Evolutionary conservation across 2,888 invertebrate genomes (phyloP).

Genomic region (Cybosia mesomella): DNA sequence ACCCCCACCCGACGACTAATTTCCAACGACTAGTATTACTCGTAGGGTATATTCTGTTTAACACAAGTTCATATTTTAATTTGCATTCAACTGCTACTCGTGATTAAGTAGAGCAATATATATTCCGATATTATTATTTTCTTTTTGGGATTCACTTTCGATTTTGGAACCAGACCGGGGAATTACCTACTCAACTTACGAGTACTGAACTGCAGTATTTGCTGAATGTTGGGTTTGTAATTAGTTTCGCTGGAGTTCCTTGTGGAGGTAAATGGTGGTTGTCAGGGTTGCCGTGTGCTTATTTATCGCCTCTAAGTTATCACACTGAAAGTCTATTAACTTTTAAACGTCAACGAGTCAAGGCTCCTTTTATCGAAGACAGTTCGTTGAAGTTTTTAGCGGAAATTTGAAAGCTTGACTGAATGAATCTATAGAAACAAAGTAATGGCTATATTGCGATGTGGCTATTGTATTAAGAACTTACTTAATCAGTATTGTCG

Average conservation of each 20-base stretch:
- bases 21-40: constrained; percentile 77
- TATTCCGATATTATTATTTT: background rate
- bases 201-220: too few species aligned
- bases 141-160: background rate
- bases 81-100: constrained; percentile 28
- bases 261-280: background rate
- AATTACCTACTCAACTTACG: too few species aligned
- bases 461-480: background rate
- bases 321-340: background rate
- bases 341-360: background rate
- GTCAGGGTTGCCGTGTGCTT: background rate
- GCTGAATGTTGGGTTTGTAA: too few species aligned
- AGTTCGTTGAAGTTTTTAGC: background rate
- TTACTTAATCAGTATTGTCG: background rate
- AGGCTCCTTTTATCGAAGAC: background rate
- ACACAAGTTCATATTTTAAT: constrained; percentile 71
- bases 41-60: constrained; percentile 60
- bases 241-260: background rate
- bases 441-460: background rate
- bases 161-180: background rate
- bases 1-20: constrained; percentile 79
- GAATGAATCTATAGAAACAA: background rate
- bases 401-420: background rate
- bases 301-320: background rate
- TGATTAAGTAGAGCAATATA: background rate